phyloP scores from a whole-genome alignment of 1,140 invertebrate genomes.

The Delia radicum region DNA sequence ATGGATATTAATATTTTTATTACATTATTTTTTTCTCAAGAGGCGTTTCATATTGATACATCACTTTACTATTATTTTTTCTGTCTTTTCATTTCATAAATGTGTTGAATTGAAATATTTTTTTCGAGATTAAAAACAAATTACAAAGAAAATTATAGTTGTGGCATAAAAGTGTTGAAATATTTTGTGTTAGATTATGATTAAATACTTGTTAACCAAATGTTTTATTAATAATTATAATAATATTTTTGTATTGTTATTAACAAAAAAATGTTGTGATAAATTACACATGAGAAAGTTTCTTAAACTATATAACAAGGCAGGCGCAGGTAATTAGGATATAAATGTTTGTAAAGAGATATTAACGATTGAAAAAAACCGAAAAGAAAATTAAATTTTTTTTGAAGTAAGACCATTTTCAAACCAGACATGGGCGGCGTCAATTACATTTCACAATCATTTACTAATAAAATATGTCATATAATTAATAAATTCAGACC shows the following conservation, averaged over 20 bases:
- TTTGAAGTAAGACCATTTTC: too few species aligned
- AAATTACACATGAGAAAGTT: too few species aligned
- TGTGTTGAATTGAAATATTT: constrained; percentile 16
- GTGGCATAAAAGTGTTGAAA: constrained; percentile 3
- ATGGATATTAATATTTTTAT: too few species aligned
- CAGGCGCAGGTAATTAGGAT: too few species aligned
- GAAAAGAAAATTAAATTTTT: too few species aligned
- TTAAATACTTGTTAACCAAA: not conserved
- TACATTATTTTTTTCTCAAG: not conserved
- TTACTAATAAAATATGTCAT: too few species aligned
- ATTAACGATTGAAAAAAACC: too few species aligned
- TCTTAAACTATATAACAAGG: too few species aligned
- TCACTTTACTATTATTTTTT: constrained; percentile 3
- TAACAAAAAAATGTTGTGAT: not conserved
- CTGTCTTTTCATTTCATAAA: not conserved
- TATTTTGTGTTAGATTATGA: not conserved
- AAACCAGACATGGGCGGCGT: too few species aligned
- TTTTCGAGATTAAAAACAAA: not conserved
- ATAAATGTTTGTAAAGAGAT: too few species aligned
- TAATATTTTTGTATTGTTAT: not conserved
- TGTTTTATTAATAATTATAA: not conserved
- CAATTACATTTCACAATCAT: too few species aligned
- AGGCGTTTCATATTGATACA: constrained; percentile 3
- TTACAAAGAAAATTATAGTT: not conserved
- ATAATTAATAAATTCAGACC: too few species aligned